These are phyloP conservation scores for Canis aureus DNA, from an alignment of 2,113 vertebrate species.

Conservation along the genomic window DNA sequence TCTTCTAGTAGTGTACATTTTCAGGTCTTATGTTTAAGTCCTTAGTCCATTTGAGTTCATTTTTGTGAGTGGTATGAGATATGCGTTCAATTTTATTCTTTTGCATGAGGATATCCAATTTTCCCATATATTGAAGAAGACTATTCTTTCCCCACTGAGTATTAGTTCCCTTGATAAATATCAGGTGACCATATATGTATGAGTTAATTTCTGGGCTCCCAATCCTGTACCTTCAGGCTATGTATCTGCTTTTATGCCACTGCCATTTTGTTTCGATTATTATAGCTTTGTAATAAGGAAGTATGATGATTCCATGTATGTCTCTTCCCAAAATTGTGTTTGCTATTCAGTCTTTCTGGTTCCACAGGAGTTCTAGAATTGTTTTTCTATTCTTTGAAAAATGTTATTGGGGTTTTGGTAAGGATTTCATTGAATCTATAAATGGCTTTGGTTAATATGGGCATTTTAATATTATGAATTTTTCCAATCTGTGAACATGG, in stretches of 20 bases:
- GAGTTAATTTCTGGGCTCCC: background rate
- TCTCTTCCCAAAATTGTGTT: background rate
- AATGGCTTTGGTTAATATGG: background rate
- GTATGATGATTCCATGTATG: background rate
- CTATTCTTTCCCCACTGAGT: background rate
- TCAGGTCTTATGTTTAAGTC: background rate
- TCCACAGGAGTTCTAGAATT: background rate
- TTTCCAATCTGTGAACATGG: background rate
- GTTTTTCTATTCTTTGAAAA: background rate
- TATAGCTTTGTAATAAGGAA: background rate
- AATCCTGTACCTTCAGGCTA: background rate
- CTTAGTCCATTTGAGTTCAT: background rate
- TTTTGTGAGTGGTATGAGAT: background rate
- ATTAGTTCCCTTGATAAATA: background rate
- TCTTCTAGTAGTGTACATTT: background rate
- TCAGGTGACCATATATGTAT: background rate
- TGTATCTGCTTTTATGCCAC: background rate
- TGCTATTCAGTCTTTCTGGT: background rate
- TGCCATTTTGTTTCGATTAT: background rate
- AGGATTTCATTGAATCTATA: background rate
- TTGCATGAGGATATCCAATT: background rate
- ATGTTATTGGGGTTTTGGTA: background rate
- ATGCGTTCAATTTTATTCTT: background rate
- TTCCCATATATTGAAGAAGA: background rate
- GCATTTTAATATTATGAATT: background rate